Evolutionary conservation across 2,113 vertebrate species (phyloP).

Genomic region (Aphelocoma coerulescens): DNA sequence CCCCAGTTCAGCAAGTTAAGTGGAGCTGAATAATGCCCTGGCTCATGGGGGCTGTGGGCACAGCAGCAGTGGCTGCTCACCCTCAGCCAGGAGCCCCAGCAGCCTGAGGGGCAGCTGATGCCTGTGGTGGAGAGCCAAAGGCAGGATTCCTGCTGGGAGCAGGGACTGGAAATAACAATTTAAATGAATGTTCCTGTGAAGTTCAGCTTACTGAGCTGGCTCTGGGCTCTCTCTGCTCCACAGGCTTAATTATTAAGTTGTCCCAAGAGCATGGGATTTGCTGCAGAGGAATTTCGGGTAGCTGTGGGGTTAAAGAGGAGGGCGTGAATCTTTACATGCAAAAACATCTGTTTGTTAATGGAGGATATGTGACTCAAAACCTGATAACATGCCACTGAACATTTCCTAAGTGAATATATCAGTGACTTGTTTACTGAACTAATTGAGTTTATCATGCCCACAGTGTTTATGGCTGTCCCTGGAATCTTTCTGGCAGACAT

Average conservation of each 20-base stretch:
- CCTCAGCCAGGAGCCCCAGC: background rate
- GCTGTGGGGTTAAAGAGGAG: background rate
- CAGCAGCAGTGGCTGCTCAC: background rate
- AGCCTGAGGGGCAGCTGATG: background rate
- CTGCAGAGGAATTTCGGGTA: background rate
- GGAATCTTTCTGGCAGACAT: conserved; percentile 10
- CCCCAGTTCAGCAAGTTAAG: background rate
- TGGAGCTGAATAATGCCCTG: background rate
- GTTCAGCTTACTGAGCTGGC: background rate
- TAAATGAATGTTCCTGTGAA: background rate
- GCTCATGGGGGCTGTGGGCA: background rate
- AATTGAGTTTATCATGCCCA: conserved; percentile 35
- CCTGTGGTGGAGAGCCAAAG: background rate
- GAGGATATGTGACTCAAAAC: background rate
- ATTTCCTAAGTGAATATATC: background rate
- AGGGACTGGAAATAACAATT: background rate
- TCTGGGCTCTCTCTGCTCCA: background rate
- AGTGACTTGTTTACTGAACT: conserved; percentile 31
- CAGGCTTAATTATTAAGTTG: background rate
- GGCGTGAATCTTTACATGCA: background rate
- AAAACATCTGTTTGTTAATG: background rate
- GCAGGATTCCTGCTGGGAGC: background rate
- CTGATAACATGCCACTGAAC: background rate
- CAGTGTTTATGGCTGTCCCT: conserved; percentile 23
- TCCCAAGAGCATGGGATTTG: background rate